Percentiles rank a stretch among this genome's conserved stretches.
Conservation (phyloP, 2,888 invertebrate genomes). For the Agapostemon virescens region DNA sequence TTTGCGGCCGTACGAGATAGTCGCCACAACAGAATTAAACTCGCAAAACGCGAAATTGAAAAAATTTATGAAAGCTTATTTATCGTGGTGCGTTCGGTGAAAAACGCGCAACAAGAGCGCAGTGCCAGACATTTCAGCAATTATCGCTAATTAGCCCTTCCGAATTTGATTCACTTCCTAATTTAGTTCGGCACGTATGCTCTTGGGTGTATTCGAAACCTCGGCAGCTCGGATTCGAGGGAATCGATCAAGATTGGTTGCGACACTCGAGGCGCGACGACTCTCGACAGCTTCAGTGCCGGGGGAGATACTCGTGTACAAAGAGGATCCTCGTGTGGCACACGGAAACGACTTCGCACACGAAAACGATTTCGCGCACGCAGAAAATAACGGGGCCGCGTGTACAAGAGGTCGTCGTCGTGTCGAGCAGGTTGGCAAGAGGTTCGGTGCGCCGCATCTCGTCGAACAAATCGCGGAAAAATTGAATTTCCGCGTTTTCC, state of each 20-base stretch:
- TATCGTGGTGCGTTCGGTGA: not conserved
- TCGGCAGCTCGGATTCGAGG: not conserved
- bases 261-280: not conserved
- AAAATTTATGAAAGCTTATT: not conserved
- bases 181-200: not conserved
- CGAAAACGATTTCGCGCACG: conserved; percentile 25
- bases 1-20: no score
- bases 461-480: conserved; percentile 36
- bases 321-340: conserved; percentile 7
- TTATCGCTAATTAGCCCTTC: conserved; percentile 22
- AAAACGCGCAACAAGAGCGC: no score
- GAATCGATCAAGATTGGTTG: conserved; percentile 26
- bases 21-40: no score
- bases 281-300: not conserved
- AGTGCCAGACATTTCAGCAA: not conserved
- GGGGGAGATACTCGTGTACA: conserved; percentile 16
- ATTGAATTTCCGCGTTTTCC: conserved; percentile 33
- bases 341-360: conserved; percentile 15
- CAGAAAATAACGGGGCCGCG: conserved; percentile 17
- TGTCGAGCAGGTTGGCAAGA: conserved; percentile 14
- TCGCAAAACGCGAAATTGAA: not conserved
- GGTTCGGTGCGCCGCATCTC: conserved; percentile 19
- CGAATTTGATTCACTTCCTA: conserved; percentile 6
- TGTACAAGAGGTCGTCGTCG: conserved; percentile 8
- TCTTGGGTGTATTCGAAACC: not conserved